A percentile compares a stretch with the other conserved stretches of the same genome.
Conservation (phyloP, 1,140 invertebrate genomes). For the Drosophila elegans region DNA sequence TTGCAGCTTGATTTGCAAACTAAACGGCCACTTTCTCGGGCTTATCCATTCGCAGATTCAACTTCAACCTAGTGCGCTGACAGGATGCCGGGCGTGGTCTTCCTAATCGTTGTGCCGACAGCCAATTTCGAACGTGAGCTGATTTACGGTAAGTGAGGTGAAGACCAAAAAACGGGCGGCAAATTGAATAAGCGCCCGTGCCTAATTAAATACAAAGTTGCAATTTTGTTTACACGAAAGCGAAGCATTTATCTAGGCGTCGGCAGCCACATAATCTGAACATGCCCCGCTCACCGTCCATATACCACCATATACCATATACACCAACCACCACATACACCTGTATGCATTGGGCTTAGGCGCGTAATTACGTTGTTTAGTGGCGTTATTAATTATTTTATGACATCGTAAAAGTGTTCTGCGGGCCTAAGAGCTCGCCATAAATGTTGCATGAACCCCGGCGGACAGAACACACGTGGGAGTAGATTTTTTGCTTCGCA, state of each 20-base stretch:
- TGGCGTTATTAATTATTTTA: conserved; percentile 84
- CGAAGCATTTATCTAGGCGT: conserved; percentile 54
- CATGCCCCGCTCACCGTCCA: conserved; percentile 26
- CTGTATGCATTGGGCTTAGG: conserved; percentile 63
- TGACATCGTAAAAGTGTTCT: conserved; percentile 80
- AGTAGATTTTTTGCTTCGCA: conserved; percentile 31
- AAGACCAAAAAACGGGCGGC: conserved; percentile 3
- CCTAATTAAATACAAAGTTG: conserved; percentile 79
- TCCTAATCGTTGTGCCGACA: conserved; percentile 87
- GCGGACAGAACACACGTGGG: conserved; percentile 24
- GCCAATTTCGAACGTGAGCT: conserved; percentile 86
- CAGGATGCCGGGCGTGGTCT: conserved; percentile 86
- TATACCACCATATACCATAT: not conserved
- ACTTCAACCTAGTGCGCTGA: not conserved
- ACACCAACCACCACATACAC: not conserved
- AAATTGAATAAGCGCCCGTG: conserved; percentile 68
- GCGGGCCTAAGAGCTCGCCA: conserved; percentile 71
- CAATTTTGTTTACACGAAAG: conserved; percentile 66
- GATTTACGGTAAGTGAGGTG: conserved; percentile 84
- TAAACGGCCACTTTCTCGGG: conserved; percentile 59
- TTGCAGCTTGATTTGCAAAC: conserved; percentile 48
- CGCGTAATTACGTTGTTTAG: conserved; percentile 82
- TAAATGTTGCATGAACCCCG: conserved; percentile 64
- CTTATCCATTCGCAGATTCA: conserved; percentile 43
- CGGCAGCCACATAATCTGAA: conserved; percentile 33